Base-by-base conservation (phyloP, 2,797 vertebrate genomes). In the Microctenopoma stevenorrisi region DNA sequence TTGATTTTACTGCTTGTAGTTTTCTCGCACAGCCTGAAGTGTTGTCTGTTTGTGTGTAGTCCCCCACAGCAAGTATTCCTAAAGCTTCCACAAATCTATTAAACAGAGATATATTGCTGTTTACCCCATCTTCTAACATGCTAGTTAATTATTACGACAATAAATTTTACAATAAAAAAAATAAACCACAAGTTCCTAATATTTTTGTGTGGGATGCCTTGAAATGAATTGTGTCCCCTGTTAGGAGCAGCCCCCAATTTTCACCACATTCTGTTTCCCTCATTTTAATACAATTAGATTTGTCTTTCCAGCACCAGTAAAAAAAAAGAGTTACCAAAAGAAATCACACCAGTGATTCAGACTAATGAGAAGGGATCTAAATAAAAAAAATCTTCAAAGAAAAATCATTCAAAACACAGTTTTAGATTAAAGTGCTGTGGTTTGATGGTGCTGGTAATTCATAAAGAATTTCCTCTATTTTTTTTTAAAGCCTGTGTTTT, bases 1-100 rank as follows among this genome's bases (percentile, higher is more conserved):
- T 78, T 70, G 59, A 67, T 76, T 64, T 53, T 42, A 28, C 44
- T 70, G 75, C 67, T 78, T 84, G 58, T 73, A 62, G 72, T 74
- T 72, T 79, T 75, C 61, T 59, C 75, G 66, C 71, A 64, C 54
- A 35, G 47, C 56, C 51, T 58, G n/a, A 68, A 53, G 70, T 71
- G 22, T 72, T 11, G 3, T 58, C 16, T 72, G 49, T 76, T 60
- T 74, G 26, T 74, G 64, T 71, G 61, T 68, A 64, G 49, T 48
- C 46, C 38, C 60, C 54, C 60, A 70, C 44, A 66, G 54, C 53
- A 28, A 80, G 43, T 38, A 48, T 76, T 84, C 30, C 56, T 26
- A 51, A 68, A 78, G 49, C 64, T 74, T 68, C 58, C 4, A 46
- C 67, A 30, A 50, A 57, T 54, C 25, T 7, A n/a, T 38, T 33